Base-by-base conservation (phyloP, 2,888 invertebrate species). In the Mechanitis messenoides region DNA sequence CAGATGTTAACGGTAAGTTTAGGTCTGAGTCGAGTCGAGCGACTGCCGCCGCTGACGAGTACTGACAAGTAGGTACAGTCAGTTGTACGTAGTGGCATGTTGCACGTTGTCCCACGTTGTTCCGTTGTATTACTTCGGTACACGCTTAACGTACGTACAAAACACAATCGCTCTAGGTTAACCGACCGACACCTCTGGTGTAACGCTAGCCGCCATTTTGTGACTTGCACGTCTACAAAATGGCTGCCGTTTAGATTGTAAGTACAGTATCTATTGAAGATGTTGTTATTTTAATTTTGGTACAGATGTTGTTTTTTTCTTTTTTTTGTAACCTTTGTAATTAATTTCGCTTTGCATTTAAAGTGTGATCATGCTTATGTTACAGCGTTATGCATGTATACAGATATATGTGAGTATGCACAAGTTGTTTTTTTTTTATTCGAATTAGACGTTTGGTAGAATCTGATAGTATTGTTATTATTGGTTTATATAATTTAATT, bases 1-100 rank as follows among this genome's bases (percentile, higher is more conserved):
- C 89, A 89, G 90, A 90, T 89, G 88, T 87, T 90, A 84, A 89
- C 90, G 89, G 90, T 90, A 89, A 89, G 90, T 89, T 72, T 85
- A 87, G 87, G 83, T 85, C 81, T 78, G 80, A 78, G 77, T 75
- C 79, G 76, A 77, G 75, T 83, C 82, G 83, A 54, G 81, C 76
- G 64, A 50, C 59, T 63, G 66, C 69, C 65, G 65, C 61, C 60
- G 66, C 60, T 58, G 55, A 59, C 64, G 57, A 42, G 9, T 42
- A 59, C 63, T 53, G 57, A 45, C 60, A 66, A 67, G 68, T 72
- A 71, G 73, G 70, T 72, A 70, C 69, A 60, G 61, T 63, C 66
- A 69, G 68, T 69, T 61, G 65, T 61, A 62, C 65, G 61, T 67
- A 66, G 68, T 71, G 71, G 71, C 72, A 70, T 72, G 69, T 72